phyloP scores from a whole-genome alignment of 2,113 vertebrate genomes.

The Sylvia atricapilla region DNA sequence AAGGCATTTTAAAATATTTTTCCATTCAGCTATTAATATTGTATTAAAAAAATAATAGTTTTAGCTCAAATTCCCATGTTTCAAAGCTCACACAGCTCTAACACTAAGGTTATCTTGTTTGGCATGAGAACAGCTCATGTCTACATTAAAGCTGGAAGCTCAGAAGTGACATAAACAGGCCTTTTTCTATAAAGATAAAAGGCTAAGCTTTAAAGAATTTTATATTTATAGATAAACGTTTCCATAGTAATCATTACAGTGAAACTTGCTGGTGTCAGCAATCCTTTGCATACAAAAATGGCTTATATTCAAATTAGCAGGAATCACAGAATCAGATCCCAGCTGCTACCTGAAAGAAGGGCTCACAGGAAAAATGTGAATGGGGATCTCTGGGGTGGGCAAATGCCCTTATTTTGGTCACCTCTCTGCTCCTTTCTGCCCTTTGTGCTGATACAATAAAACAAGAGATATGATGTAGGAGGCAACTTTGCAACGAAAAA shows the following conservation, averaged over 20 bases:
- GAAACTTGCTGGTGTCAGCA: slow-evolving; percentile 80
- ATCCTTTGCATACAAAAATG: slow-evolving; percentile 70
- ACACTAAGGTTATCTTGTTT: slow-evolving; percentile 75
- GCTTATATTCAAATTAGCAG: slow-evolving; percentile 71
- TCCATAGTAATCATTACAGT: slow-evolving; percentile 78
- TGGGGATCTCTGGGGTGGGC: not conserved
- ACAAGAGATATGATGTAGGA: accelerated
- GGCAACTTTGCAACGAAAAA: not conserved
- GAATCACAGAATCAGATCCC: slow-evolving; percentile 58
- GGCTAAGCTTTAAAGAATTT: slow-evolving; percentile 79
- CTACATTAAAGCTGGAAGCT: slow-evolving; percentile 78
- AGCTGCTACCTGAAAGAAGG: slow-evolving; percentile 50
- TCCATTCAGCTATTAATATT: slow-evolving; percentile 70
- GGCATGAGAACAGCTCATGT: slow-evolving; percentile 74
- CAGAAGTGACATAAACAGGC: slow-evolving; percentile 79
- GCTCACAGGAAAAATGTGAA: not conserved
- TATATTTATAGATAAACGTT: slow-evolving; percentile 84
- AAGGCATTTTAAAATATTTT: slow-evolving; percentile 61
- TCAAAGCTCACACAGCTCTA: slow-evolving; percentile 64
- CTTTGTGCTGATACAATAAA: accelerated
- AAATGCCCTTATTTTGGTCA: not conserved
- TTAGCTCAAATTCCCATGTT: slow-evolving; percentile 69
- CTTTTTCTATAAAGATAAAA: slow-evolving; percentile 81
- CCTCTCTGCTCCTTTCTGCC: not conserved
- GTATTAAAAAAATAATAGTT: slow-evolving; percentile 72